phyloP scores from a whole-genome alignment of 2,797 vertebrate species.

The Percopsis omiscomaycus region DNA sequence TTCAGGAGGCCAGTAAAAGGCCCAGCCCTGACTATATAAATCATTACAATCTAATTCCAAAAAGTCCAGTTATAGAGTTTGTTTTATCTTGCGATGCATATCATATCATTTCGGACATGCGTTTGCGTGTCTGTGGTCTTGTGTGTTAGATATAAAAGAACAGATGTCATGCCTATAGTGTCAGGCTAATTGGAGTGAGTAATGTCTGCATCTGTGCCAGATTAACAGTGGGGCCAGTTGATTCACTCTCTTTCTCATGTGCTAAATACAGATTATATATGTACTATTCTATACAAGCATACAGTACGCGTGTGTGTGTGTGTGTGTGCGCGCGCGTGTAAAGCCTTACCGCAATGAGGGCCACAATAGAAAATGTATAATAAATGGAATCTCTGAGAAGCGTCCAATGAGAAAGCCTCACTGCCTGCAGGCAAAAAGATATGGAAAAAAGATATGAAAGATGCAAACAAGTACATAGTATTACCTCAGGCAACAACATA shows the following conservation, averaged over 20 bases:
- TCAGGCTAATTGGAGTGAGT: slow-evolving; percentile 19
- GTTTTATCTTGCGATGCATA: neutral
- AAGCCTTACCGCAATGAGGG: slow-evolving; percentile 86
- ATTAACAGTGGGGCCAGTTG: neutral
- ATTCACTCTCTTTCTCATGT: neutral
- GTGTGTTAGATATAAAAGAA: slow-evolving; percentile 5
- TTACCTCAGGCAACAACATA: slow-evolving; percentile 5
- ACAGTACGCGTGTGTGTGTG: neutral
- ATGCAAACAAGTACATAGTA: slow-evolving; percentile 13
- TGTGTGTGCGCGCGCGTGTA: neutral
- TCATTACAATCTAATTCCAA: slow-evolving; percentile 9
- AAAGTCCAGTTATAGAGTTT: neutral
- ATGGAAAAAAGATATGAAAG: slow-evolving; percentile 13
- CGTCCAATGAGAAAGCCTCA: slow-evolving; percentile 89
- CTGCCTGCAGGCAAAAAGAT: slow-evolving; percentile 75
- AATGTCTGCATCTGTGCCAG: slow-evolving; percentile 1
- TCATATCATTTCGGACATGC: neutral
- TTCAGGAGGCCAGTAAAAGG: neutral
- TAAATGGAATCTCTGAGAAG: slow-evolving; percentile 89
- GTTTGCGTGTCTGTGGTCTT: neutral
- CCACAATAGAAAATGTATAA: slow-evolving; percentile 87
- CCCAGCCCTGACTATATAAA: slow-evolving; percentile 14
- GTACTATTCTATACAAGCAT: neutral
- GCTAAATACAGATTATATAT: neutral
- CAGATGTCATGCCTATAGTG: neutral